phyloP scores from a whole-genome alignment of 1,140 invertebrate genomes.

The Leucophenga varia region DNA sequence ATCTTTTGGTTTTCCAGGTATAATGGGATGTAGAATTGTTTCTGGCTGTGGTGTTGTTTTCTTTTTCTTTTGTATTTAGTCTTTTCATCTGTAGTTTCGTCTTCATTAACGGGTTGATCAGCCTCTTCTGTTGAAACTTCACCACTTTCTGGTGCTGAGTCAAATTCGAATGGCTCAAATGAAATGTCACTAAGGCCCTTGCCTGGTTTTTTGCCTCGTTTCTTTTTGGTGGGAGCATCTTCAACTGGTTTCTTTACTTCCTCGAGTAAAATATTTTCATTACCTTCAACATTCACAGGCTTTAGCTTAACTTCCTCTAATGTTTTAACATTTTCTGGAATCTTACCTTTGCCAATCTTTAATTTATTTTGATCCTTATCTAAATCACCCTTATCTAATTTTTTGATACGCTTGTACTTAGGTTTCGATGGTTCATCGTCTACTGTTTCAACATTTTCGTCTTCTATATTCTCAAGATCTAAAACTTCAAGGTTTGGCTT shows the following conservation, averaged over 20 bases:
- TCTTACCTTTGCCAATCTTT: constrained; percentile 42
- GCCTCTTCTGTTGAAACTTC: constrained; percentile 13
- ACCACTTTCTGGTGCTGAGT: constrained; percentile 1
- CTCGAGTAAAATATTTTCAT: constrained; percentile 45
- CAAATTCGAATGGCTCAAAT: constrained; percentile 20
- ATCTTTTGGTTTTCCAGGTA: constrained; percentile 19
- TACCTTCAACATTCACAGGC: constrained; percentile 34
- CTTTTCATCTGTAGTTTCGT: constrained; percentile 12
- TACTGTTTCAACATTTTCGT: constrained; percentile 10
- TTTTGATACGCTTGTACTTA: constrained; percentile 42
- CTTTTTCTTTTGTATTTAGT: constrained; percentile 24
- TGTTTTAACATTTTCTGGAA: constrained; percentile 28
- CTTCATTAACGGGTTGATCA: constrained; percentile 16
- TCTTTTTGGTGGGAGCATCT: constrained; percentile 23
- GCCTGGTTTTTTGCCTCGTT: constrained; percentile 19
- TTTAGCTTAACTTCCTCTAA: constrained; percentile 61
- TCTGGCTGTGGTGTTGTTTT: constrained; percentile 15
- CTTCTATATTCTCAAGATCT: constrained; percentile 28
- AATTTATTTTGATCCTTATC: constrained; percentile 27
- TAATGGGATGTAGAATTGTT: constrained; percentile 17
- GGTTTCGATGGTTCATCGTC: constrained; percentile 23
- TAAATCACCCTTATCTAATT: constrained; percentile 18
- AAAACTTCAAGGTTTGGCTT: constrained; percentile 33
- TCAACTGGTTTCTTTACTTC: constrained; percentile 35
- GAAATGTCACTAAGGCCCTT: constrained; percentile 14